A percentile compares a stretch with the other conserved stretches of the same genome.
phyloP scores from a whole-genome alignment of 2,113 vertebrate species.

The Oncorhynchus masou region DNA sequence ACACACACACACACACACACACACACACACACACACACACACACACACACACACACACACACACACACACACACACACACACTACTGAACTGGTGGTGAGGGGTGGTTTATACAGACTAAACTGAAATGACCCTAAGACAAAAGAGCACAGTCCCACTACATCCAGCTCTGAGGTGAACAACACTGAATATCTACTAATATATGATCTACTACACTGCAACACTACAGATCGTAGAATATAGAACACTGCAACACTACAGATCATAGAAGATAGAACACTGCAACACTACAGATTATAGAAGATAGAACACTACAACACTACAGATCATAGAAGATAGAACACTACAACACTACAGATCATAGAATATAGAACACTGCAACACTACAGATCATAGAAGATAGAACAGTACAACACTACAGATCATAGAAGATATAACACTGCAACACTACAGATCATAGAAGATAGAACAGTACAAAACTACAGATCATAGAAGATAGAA shows the following conservation, averaged over 20 bases:
- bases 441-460: too few relatives aligned
- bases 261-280: too few relatives aligned
- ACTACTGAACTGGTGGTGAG: constrained; percentile 25
- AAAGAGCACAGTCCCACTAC: constrained; percentile 47
- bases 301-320: too few relatives aligned
- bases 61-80: constrained; percentile 30
- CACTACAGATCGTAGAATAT: neutral
- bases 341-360: too few relatives aligned
- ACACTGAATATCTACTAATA: neutral
- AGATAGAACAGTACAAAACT: too few relatives aligned
- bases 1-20: neutral
- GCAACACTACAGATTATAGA: too few relatives aligned
- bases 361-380: too few relatives aligned
- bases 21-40: constrained; percentile 2
- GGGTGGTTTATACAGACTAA: constrained; percentile 44
- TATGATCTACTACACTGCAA: neutral
- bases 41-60: constrained; percentile 18
- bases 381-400: too few relatives aligned
- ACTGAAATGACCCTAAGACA: constrained; percentile 49
- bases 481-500: too few relatives aligned
- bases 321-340: too few relatives aligned
- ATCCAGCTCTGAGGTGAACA: constrained; percentile 24
- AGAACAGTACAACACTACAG: neutral
- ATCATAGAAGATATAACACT: neutral
- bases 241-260: neutral